Conservation (phyloP, 2,113 vertebrate species). For the Lates calcarifer region DNA sequence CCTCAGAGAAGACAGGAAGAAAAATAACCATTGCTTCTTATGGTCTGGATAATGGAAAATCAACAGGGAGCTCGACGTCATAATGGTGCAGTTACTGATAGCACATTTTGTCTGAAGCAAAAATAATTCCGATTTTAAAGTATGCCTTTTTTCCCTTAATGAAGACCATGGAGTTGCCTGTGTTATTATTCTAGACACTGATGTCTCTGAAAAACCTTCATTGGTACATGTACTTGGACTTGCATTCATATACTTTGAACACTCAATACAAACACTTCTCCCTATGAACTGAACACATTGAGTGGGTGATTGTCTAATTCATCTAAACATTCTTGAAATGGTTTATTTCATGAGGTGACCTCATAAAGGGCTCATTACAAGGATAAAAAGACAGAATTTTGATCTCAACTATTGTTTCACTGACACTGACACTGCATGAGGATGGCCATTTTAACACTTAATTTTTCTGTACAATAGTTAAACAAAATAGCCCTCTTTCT, state of each 20-base stretch:
- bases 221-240: background rate
- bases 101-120: conserved; percentile 7
- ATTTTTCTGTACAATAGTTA: conserved; percentile 40
- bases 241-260: background rate
- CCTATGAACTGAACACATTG: background rate
- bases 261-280: background rate
- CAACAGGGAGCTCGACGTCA: conserved; percentile 3
- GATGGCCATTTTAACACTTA: conserved; percentile 44
- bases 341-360: background rate
- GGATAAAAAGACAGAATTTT: conserved; percentile 20
- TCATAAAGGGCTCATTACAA: background rate
- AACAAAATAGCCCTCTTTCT: conserved; percentile 49
- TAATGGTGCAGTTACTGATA: conserved; percentile 35
- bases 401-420: conserved; percentile 18
- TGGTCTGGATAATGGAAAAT: conserved; percentile 42
- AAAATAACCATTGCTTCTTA: conserved; percentile 18
- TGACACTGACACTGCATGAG: conserved; percentile 24
- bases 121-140: background rate
- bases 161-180: background rate
- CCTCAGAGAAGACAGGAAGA: background rate
- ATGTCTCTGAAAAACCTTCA: background rate
- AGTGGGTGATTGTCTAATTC: background rate
- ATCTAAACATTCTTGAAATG: background rate
- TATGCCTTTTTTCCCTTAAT: background rate
- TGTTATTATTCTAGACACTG: background rate